Evolutionary conservation across 1,140 invertebrate genomes (phyloP).

Genomic region (Acarapis woodi): DNA sequence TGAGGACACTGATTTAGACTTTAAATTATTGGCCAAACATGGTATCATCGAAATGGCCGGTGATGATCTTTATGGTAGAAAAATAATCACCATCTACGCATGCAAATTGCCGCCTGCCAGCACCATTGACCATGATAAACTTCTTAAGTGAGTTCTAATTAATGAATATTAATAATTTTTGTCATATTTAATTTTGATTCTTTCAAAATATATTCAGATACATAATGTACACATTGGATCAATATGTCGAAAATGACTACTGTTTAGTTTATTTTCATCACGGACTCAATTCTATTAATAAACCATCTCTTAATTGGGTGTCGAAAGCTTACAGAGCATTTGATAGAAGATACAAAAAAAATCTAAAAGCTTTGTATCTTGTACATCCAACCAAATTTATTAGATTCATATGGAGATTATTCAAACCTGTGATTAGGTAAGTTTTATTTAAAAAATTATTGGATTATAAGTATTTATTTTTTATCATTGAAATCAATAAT

Average conservation of each 20-base stretch:
- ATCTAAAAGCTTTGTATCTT: slow-evolving; percentile 86
- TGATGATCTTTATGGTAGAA: slow-evolving; percentile 60
- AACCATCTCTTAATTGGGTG: slow-evolving; percentile 75
- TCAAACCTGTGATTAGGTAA: slow-evolving; percentile 67
- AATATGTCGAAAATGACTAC: slow-evolving; percentile 96
- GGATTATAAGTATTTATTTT: slow-evolving; percentile 2
- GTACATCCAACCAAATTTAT: slow-evolving; percentile 97
- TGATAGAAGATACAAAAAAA: slow-evolving; percentile 95
- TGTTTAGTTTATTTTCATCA: slow-evolving; percentile 97
- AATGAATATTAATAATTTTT: neutral
- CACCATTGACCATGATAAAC: slow-evolving; percentile 44
- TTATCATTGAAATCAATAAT: too few species aligned
- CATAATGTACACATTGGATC: slow-evolving; percentile 74
- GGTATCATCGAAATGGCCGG: slow-evolving; percentile 64
- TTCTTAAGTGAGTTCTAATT: slow-evolving; percentile 33
- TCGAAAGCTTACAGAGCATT: slow-evolving; percentile 94
- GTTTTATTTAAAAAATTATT: too few species aligned
- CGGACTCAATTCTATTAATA: slow-evolving; percentile 83
- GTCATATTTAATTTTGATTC: neutral
- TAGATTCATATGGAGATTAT: slow-evolving; percentile 74
- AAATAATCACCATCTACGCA: slow-evolving; percentile 79
- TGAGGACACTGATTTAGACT: slow-evolving; percentile 22
- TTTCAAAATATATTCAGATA: slow-evolving; percentile 30
- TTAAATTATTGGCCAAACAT: slow-evolving; percentile 41
- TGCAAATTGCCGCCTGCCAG: slow-evolving; percentile 65